Evolutionary conservation across 2,888 invertebrate species (phyloP).

Genomic region (Pandemis cinnamomeana): DNA sequence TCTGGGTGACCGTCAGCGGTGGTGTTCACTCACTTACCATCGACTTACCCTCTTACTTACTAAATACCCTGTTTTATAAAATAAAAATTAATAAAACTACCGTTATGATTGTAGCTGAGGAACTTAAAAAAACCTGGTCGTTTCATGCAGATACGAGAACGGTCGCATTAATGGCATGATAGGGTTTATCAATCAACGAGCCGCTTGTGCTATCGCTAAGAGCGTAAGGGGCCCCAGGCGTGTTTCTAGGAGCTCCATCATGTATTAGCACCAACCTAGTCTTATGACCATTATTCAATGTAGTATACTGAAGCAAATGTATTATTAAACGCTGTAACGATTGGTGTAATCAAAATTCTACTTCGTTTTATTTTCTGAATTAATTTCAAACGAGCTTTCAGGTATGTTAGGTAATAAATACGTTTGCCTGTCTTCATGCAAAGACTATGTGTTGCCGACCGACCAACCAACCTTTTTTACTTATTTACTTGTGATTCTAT

Average conservation of each 20-base stretch:
- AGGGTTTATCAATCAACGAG: conserved; percentile 51
- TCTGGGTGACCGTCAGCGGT: too few relatives aligned
- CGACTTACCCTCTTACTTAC: too few relatives aligned
- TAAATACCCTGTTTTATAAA: too few relatives aligned
- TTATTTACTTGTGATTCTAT: too few relatives aligned
- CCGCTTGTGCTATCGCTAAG: conserved; percentile 26
- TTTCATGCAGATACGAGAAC: conserved; percentile 1
- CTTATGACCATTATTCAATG: conserved; percentile 53
- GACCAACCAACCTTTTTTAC: too few relatives aligned
- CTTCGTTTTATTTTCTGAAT: conserved; percentile 28
- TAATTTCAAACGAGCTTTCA: neutral
- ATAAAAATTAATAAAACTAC: neutral
- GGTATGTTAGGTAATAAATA: neutral
- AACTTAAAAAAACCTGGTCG: conserved; percentile 1
- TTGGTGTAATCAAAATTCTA: conserved; percentile 35
- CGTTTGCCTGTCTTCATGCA: neutral
- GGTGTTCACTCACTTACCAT: too few relatives aligned
- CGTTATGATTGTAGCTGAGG: neutral
- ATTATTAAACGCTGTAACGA: conserved; percentile 47
- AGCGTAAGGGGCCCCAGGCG: conserved; percentile 43
- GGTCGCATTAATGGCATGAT: conserved; percentile 25
- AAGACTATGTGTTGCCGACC: too few relatives aligned
- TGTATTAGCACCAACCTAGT: conserved; percentile 50
- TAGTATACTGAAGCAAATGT: conserved; percentile 40
- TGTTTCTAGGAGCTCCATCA: conserved; percentile 47